Evolutionary conservation across 2,113 vertebrate species (phyloP).

Genomic region (Anarhynchus alexandrinus): DNA sequence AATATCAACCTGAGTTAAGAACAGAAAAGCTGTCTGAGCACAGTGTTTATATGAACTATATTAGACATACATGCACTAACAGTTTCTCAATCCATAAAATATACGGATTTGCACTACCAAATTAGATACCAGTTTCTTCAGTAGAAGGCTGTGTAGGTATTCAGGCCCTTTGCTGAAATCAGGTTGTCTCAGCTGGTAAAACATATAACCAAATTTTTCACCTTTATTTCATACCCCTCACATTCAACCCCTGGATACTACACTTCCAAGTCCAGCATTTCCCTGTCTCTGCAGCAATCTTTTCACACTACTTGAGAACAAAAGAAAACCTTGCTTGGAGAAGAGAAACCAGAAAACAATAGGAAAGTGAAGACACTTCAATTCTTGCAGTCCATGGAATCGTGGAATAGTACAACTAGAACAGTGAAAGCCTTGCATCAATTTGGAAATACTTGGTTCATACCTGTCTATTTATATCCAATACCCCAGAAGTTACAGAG

Average conservation of each 20-base stretch:
- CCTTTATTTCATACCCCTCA: not conserved
- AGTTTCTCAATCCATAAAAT: not conserved
- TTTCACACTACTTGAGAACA: not conserved
- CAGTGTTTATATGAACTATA: not conserved
- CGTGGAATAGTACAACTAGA: not conserved
- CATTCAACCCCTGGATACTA: not conserved
- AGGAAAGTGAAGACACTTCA: not conserved
- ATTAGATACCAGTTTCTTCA: not conserved
- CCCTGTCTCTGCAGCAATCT: not conserved
- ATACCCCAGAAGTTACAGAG: not conserved
- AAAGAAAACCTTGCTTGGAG: not conserved
- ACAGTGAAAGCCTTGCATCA: not conserved
- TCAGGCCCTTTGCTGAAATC: not conserved
- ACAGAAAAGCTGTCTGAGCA: not conserved
- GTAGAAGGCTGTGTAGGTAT: not conserved
- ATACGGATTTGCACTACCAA: not conserved
- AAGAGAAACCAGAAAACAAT: not conserved
- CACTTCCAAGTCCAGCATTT: not conserved
- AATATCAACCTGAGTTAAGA: not conserved
- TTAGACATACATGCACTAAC: not conserved
- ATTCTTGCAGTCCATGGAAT: not conserved
- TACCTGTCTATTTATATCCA: not conserved
- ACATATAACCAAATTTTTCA: accelerated
- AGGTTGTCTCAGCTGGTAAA: not conserved
- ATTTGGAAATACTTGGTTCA: not conserved